A percentile compares a stretch with the other conserved stretches of the same genome.
These are phyloP conservation scores for Cygnus atratus DNA, from an alignment of 2,113 vertebrate genomes.

Conservation along the genomic window DNA sequence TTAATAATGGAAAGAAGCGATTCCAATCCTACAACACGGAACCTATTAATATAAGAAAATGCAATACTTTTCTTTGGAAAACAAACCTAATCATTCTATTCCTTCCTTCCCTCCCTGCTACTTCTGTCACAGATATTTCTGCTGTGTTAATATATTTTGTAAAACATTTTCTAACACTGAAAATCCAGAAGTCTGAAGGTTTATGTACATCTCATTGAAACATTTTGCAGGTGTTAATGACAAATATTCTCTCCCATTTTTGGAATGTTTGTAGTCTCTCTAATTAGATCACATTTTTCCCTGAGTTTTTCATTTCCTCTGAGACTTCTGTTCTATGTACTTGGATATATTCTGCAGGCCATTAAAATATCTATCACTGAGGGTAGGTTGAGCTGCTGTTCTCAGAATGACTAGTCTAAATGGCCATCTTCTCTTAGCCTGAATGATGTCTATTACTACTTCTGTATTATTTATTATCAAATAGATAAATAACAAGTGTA, in stretches of 20 bases:
- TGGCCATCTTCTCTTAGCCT: background rate
- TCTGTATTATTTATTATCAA: background rate
- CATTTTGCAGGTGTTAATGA: slow-evolving; percentile 9
- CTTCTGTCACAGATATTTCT: background rate
- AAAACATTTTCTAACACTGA: background rate
- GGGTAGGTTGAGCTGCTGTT: slow-evolving; percentile 18
- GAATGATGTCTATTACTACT: background rate
- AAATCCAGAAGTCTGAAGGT: background rate
- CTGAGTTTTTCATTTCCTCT: slow-evolving; percentile 21
- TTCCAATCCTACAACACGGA: background rate
- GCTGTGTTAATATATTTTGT: background rate
- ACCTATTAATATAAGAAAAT: background rate
- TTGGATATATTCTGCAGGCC: slow-evolving; percentile 21
- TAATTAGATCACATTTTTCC: slow-evolving; percentile 59
- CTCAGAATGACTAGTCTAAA: background rate
- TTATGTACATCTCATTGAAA: background rate
- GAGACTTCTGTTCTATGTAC: background rate
- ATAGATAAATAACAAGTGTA: background rate
- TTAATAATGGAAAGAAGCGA: background rate
- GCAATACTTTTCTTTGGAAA: background rate
- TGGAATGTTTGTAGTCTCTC: slow-evolving; percentile 14
- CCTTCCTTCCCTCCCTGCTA: too few relatives aligned
- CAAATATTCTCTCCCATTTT: slow-evolving; percentile 27
- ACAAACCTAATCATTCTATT: background rate
- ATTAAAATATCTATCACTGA: slow-evolving; percentile 33